Conservation (phyloP, 2,113 vertebrate genomes). For the Gallinago jamesoni region DNA sequence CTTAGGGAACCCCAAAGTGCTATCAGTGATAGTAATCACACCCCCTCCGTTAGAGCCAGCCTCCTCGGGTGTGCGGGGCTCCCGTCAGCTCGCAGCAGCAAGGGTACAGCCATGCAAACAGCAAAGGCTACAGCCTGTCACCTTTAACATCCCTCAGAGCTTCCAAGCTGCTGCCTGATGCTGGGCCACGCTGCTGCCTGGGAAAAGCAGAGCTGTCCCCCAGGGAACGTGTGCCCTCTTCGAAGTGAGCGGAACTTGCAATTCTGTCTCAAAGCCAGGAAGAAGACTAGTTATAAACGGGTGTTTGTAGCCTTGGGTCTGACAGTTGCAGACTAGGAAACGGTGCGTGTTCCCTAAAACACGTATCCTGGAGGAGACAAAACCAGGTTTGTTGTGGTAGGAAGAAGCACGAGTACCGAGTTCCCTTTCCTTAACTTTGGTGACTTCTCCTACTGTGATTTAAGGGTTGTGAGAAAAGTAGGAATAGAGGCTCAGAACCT, state of each 20-base stretch:
- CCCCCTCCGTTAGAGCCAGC: neutral
- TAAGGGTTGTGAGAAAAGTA: neutral
- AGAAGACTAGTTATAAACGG: neutral
- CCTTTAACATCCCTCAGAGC: neutral
- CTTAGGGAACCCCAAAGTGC: neutral
- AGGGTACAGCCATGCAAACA: neutral
- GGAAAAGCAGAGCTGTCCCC: neutral
- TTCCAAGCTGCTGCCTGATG: neutral
- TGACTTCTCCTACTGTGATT: neutral
- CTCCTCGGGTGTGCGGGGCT: neutral
- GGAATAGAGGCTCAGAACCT: neutral
- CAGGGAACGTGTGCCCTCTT: neutral
- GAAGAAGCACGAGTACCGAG: fast-evolving
- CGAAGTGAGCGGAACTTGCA: neutral
- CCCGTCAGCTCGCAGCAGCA: neutral
- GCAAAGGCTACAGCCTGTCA: neutral
- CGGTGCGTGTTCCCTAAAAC: neutral
- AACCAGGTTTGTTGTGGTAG: neutral
- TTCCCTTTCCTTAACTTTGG: neutral
- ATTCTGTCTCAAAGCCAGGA: neutral
- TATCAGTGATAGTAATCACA: neutral
- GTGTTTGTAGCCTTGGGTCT: neutral
- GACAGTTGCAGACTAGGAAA: neutral
- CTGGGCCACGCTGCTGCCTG: neutral
- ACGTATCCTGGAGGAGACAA: neutral